Evolutionary conservation across 1,140 invertebrate species (phyloP).

Genomic region (Drosophila willistoni): DNA sequence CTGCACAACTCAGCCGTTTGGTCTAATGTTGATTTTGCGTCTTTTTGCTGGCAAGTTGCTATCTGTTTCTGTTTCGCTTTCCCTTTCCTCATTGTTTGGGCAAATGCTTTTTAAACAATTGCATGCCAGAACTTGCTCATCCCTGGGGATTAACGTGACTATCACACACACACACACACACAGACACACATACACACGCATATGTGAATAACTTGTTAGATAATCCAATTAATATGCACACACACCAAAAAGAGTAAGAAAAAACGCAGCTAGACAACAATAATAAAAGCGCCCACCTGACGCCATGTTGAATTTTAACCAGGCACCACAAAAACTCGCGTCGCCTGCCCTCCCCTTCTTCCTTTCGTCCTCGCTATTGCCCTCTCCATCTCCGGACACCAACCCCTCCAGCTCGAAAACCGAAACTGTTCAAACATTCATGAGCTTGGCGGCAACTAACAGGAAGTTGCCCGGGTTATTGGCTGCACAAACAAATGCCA

Average conservation of each 20-base stretch:
- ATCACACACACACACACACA: slow-evolving; percentile 9
- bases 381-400: neutral
- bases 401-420: neutral
- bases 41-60: slow-evolving; percentile 55
- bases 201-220: slow-evolving; percentile 21
- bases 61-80: slow-evolving; percentile 7
- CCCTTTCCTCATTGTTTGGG: slow-evolving; percentile 52
- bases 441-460: slow-evolving; percentile 17
- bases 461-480: slow-evolving; percentile 26
- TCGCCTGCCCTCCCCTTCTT: neutral
- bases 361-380: neutral
- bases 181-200: neutral
- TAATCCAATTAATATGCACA: slow-evolving; percentile 32
- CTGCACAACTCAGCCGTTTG: neutral
- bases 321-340: slow-evolving; percentile 8
- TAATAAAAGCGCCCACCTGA: slow-evolving; percentile 17
- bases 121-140: slow-evolving; percentile 63
- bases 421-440: slow-evolving; percentile 28
- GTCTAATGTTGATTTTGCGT: slow-evolving; percentile 78
- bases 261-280: slow-evolving; percentile 25
- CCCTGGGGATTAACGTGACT: slow-evolving; percentile 75
- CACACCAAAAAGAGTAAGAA: slow-evolving; percentile 5
- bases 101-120: slow-evolving; percentile 81
- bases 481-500: slow-evolving; percentile 22
- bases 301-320: slow-evolving; percentile 19